phyloP scores from a whole-genome alignment of 2,797 vertebrate species.

The Etheostoma nigrum region DNA sequence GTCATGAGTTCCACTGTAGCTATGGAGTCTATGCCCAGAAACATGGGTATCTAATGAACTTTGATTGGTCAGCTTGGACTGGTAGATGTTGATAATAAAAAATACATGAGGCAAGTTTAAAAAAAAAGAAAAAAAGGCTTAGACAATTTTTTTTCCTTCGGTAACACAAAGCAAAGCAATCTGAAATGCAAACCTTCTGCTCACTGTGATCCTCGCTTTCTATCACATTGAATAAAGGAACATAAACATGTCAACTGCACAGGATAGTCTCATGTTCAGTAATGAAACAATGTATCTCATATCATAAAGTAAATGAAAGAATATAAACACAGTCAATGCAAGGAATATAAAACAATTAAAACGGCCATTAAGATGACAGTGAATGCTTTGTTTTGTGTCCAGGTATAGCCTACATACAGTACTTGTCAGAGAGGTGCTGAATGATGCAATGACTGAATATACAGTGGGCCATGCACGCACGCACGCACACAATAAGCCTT shows the following conservation, averaged over 20 bases:
- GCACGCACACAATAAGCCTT: background rate
- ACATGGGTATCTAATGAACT: background rate
- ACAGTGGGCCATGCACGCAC: conserved; percentile 11
- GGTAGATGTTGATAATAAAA: background rate
- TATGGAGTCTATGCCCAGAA: background rate
- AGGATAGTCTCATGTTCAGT: background rate
- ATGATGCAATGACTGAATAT: conserved; percentile 44
- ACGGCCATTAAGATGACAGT: background rate
- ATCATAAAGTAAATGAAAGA: background rate
- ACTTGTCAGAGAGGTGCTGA: conserved; percentile 51
- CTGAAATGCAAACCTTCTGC: background rate
- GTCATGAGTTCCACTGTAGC: background rate
- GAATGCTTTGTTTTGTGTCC: conserved; percentile 46
- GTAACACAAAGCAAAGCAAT: background rate
- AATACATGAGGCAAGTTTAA: background rate
- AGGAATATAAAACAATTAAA: background rate
- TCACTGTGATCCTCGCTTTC: background rate
- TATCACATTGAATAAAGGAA: background rate
- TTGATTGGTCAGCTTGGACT: background rate
- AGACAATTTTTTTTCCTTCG: background rate
- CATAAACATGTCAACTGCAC: background rate
- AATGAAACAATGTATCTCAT: background rate
- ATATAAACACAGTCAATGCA: background rate
- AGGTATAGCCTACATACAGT: conserved; percentile 33
- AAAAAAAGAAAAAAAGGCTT: background rate